Conservation (phyloP, 1,140 invertebrate genomes). For the Apis florea region DNA sequence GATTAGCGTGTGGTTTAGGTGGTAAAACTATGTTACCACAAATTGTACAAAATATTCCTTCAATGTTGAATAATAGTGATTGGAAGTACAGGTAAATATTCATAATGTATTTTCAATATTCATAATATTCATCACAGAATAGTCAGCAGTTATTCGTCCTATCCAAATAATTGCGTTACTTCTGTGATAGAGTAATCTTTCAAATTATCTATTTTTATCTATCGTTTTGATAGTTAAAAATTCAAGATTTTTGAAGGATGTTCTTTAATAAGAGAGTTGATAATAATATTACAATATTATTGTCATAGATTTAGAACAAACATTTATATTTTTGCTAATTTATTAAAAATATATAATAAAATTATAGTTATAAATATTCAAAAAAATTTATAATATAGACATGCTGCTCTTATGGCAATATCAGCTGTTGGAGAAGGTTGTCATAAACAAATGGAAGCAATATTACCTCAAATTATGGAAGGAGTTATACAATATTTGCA, state of each 20-base stretch:
- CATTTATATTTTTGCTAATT: conserved; percentile 31
- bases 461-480: conserved; percentile 94
- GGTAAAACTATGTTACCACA: conserved; percentile 97
- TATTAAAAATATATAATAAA: neutral
- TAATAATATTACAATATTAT: conserved; percentile 39
- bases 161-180: conserved; percentile 71
- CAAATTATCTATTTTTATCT: conserved; percentile 49
- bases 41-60: conserved; percentile 91
- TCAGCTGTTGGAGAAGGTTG: conserved; percentile 99
- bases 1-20: conserved; percentile 96
- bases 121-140: conserved; percentile 61
- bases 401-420: conserved; percentile 98
- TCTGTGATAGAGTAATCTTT: conserved; percentile 72
- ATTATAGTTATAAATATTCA: neutral
- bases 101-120: conserved; percentile 1
- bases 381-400: conserved; percentile 79
- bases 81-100: conserved; percentile 86
- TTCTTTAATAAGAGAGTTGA: conserved; percentile 65
- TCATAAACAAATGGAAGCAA: conserved; percentile 97
- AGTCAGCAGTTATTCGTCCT: conserved; percentile 71
- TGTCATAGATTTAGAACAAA: conserved; percentile 66
- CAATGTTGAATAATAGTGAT: conserved; percentile 91
- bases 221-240: conserved; percentile 69
- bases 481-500: conserved; percentile 93
- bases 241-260: conserved; percentile 59